Base-by-base conservation (phyloP, 2,113 vertebrate species). In the Indri indri region DNA sequence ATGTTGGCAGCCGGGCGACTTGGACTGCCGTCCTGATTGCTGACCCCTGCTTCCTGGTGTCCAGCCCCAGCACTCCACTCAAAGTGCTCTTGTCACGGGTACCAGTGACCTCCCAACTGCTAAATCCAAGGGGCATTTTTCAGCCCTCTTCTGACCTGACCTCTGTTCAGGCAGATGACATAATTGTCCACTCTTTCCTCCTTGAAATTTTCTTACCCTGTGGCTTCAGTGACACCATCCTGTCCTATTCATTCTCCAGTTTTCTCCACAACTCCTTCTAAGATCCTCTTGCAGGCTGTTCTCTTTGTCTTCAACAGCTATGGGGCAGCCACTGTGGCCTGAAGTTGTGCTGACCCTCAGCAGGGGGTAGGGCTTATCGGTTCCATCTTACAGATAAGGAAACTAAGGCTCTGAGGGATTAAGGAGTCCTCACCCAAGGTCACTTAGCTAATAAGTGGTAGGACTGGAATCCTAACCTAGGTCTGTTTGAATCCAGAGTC, bases 71-170 rank as follows among this genome's bases (percentile, higher is more conserved):
- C 71, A 17, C 52, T 74, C 63, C 27, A 42, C 50, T 85, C 45
- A 27, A 45, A 71, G 45, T 45, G 84, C 74, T 90, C 74, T 74
- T 71, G 91, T 94, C 94, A 57, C 94, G 83, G 40, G 73, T 8
- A 61, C n/a, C 66, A 63, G 68, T 30, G 88, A 84, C 95, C 84
- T 95, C 66, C 92, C 81, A 88, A 85, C 88, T 73, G 85, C 88
- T 92, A 84, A 90, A 59, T 70, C 59, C 86, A 65, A 66, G 91
- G 88, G 82, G 89, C 47, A 25, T 27, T 90, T 77, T 92, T 47
- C 82, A 91, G 70, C 34, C n/a, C 40, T 42, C 94, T 73, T 92
- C 52, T 84, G 94, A 45, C 83, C 83, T 3, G 66, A 87, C 42
- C 66, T 66, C 81, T 65, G 22, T 65, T 88, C 68, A 66, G 42